Percentiles rank a stretch among this genome's conserved stretches.
Conservation (phyloP, 2,888 invertebrate species). For the Drosophila eohydei region DNA sequence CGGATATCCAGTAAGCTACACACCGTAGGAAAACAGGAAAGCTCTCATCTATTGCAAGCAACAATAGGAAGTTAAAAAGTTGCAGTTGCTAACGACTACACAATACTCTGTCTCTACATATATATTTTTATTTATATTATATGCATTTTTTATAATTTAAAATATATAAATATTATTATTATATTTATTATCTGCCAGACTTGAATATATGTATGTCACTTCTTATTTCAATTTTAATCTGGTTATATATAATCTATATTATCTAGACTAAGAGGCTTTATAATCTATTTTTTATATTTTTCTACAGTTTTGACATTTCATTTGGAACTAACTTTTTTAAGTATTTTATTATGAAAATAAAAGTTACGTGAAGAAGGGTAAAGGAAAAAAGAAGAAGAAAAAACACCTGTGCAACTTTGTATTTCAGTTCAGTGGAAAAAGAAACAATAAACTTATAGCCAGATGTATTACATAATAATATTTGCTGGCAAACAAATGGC, state of each 20-base stretch:
- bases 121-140: not conserved
- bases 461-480: slow-evolving; percentile 46
- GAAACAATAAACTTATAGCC: slow-evolving; percentile 2
- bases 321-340: not conserved
- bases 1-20: not conserved
- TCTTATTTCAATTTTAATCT: too few relatives aligned
- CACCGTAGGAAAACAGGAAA: not conserved
- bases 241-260: too few relatives aligned
- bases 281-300: too few relatives aligned
- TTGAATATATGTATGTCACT: too few relatives aligned
- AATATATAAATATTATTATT: not conserved
- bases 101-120: not conserved
- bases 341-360: slow-evolving; percentile 1
- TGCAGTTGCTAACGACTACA: not conserved
- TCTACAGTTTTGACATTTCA: too few relatives aligned
- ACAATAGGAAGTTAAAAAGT: not conserved
- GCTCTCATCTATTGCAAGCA: not conserved
- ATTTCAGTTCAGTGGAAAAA: slow-evolving; percentile 8
- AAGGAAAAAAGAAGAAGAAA: not conserved
- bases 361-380: not conserved
- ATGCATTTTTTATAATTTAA: not conserved
- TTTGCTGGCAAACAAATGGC: slow-evolving; percentile 25
- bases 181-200: not conserved
- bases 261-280: too few relatives aligned
- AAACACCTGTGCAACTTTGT: slow-evolving; percentile 48